Base-by-base conservation (phyloP, 64 coral and sea anemone genomes). In the Astreopora myriophthalma region DNA sequence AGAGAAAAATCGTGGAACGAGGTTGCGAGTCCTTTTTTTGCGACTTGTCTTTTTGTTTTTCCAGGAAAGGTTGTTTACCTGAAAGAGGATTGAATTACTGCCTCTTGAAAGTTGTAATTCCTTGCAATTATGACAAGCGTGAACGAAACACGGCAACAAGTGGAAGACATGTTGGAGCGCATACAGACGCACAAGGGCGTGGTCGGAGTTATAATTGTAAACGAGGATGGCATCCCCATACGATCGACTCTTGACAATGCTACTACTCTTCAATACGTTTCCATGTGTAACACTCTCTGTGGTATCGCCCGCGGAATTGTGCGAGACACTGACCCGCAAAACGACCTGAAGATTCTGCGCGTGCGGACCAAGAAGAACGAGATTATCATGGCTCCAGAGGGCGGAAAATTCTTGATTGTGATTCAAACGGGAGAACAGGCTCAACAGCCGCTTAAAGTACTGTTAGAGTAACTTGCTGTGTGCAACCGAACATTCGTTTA, bases 351-450 rank as follows among this genome's bases (percentile, higher is more conserved):
- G 13, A 93, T 98, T 52, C 80, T 98, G 29, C 93, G 96, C 29
- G 96, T 98, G 57, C 96, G 96, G 8, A 98, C 96, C 24, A 95
- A 95, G 87, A 98, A 98, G 74, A 31, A 95, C 36, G 96, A 98
- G 29, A 76, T 98, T 4, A 98, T 98, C 14, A 98, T 98, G 87
- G 96, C 96, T 1, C 93, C 96, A 0, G 93, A 93, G 42, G 89
- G 78, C 7, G 87, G 95, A 44, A 92, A 90, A 69, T 34, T 86
- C 39, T 60, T 96, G 79, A 96, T 96, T 29, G 95, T 96, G 32
- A 96, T 96, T 58, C 95, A 96, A 65, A 89, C 86, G 39, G 95
- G 89, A 40, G 89, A 80, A 27, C 70, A 89, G 68, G 22, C 62
- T 13, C 90, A 96, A 22, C 87, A 96, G 51, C 64, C 77, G 3